phyloP scores from a whole-genome alignment of 2,113 vertebrate species.

The Pampusana beccarii region DNA sequence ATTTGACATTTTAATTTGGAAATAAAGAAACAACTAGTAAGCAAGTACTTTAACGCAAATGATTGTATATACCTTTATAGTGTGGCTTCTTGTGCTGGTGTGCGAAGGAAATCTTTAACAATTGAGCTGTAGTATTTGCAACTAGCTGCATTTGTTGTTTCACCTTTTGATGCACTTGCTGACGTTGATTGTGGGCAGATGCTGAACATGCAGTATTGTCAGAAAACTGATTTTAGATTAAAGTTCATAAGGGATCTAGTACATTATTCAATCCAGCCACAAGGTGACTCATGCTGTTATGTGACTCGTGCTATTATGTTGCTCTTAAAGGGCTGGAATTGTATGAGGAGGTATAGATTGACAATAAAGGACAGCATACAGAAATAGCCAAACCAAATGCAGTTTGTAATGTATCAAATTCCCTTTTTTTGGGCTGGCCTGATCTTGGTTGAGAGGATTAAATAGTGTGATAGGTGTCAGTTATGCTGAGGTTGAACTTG shows the following conservation, averaged over 20 bases:
- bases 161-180: neutral
- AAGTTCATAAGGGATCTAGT: neutral
- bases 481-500: neutral
- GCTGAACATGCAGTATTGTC: neutral
- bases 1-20: neutral
- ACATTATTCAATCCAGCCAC: neutral
- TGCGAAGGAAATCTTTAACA: neutral
- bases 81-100: neutral
- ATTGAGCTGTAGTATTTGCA: neutral
- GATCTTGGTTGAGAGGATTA: neutral
- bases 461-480: neutral
- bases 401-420: neutral
- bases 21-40: neutral
- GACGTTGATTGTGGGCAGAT: neutral
- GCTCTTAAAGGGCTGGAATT: neutral
- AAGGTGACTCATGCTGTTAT: neutral
- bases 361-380: neutral
- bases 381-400: neutral
- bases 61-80: neutral
- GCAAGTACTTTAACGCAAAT: neutral
- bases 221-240: neutral
- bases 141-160: neutral
- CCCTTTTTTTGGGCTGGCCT: neutral
- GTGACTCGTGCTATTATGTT: neutral
- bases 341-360: neutral